phyloP scores from a whole-genome alignment of 2,797 vertebrate genomes.

The Macrochelys suwanniensis region DNA sequence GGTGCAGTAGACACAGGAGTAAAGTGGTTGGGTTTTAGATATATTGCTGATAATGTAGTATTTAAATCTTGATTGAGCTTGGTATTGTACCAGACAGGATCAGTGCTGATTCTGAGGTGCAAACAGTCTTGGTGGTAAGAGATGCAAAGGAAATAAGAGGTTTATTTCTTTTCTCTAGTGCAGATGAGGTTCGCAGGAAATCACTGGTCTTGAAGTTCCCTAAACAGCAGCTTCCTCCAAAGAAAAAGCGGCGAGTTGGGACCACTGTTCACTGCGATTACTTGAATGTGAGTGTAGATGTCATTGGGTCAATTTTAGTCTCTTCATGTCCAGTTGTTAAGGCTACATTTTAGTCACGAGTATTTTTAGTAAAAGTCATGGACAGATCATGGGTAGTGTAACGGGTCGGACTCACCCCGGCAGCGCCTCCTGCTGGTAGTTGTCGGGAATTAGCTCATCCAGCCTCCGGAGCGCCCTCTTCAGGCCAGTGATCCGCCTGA shows the following conservation, averaged over 20 bases:
- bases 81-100: neutral
- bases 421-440: no score
- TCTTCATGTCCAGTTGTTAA: neutral
- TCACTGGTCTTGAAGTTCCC: slow-evolving; percentile 98
- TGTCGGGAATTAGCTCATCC: no score
- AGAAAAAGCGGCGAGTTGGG: slow-evolving; percentile 97
- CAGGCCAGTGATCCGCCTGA: no score
- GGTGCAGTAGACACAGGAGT: neutral
- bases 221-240: slow-evolving; percentile 96
- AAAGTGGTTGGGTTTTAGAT: neutral
- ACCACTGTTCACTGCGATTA: slow-evolving; percentile 98
- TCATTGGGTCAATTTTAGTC: neutral
- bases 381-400: no score
- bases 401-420: no score
- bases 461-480: no score
- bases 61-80: neutral
- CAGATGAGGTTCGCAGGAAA: slow-evolving; percentile 97
- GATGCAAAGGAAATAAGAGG: neutral
- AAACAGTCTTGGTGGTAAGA: neutral
- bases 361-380: no score
- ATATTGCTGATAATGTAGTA: neutral
- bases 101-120: neutral
- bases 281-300: slow-evolving; percentile 89
- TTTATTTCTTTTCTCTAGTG: slow-evolving; percentile 81
- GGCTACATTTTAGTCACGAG: no score